phyloP scores from a whole-genome alignment of 2,797 vertebrate species.

The Ataeniobius toweri region DNA sequence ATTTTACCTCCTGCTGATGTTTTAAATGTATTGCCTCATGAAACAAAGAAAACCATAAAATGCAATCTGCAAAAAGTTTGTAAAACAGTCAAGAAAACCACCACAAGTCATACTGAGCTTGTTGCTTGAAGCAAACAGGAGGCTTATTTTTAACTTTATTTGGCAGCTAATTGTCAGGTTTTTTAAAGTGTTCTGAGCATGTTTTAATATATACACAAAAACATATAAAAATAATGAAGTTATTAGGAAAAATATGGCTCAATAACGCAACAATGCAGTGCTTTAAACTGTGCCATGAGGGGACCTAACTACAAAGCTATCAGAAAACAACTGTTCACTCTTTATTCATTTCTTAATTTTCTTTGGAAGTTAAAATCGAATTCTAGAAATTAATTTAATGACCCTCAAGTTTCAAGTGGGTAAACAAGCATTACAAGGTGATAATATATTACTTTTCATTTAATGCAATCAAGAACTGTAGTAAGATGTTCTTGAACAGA shows the following conservation, averaged over 20 bases:
- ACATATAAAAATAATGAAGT: not conserved
- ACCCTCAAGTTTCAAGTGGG: not conserved
- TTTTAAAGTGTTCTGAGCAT: not conserved
- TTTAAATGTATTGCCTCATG: not conserved
- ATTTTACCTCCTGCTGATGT: not conserved
- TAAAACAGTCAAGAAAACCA: not conserved
- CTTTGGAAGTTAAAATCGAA: not conserved
- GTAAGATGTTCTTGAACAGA: not conserved
- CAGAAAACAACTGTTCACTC: not conserved
- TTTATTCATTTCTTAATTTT: not conserved
- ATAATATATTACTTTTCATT: not conserved
- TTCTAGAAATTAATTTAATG: not conserved
- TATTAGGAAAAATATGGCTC: not conserved
- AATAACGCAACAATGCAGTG: not conserved
- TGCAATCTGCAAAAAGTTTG: not conserved
- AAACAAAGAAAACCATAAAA: not conserved
- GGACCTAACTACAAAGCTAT: not conserved
- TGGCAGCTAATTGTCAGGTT: not conserved
- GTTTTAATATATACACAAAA: not conserved
- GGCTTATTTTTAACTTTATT: not conserved
- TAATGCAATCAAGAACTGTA: not conserved
- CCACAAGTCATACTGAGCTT: not conserved
- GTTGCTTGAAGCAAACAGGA: not conserved
- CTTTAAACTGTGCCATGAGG: not conserved
- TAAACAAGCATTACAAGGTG: not conserved